These are phyloP conservation scores for Cotesia vestalis DNA, from an alignment of 1,140 invertebrate genomes.

Conservation along the genomic window DNA sequence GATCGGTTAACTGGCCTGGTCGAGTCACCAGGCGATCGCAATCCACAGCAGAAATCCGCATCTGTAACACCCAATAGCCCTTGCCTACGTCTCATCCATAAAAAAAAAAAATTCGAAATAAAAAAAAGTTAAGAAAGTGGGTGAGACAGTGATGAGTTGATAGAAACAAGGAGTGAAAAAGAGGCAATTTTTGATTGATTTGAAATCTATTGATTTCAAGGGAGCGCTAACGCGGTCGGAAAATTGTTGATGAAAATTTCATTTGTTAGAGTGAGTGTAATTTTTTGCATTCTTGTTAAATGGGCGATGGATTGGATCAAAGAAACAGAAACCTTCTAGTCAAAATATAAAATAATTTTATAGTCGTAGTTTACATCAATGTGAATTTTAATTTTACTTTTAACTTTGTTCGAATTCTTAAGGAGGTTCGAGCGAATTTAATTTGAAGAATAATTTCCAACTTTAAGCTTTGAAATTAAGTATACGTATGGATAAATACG, in stretches of 20 bases:
- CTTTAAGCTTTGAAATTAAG: too few relatives aligned
- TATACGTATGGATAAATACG: too few relatives aligned
- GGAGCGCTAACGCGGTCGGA: background rate
- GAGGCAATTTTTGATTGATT: background rate
- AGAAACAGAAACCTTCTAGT: too few relatives aligned
- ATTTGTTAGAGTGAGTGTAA: too few relatives aligned
- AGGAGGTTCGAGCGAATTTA: too few relatives aligned
- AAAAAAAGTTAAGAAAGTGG: background rate
- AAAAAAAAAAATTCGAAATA: slow-evolving; percentile 28
- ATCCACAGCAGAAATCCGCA: slow-evolving; percentile 87
- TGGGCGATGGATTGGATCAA: too few relatives aligned
- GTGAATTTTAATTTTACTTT: too few relatives aligned
- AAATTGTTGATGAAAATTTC: background rate
- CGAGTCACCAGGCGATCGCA: slow-evolving; percentile 77
- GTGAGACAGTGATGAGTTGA: background rate
- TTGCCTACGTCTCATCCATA: slow-evolving; percentile 54
- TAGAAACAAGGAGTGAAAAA: background rate
- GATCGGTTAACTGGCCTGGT: slow-evolving; percentile 58
- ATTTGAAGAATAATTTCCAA: too few relatives aligned
- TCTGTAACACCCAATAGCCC: slow-evolving; percentile 76
- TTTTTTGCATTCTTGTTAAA: background rate
- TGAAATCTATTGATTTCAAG: background rate
- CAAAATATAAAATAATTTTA: too few relatives aligned
- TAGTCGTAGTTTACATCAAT: too few relatives aligned
- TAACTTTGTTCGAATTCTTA: too few relatives aligned